Conservation (phyloP, 2,888 invertebrate genomes). For the Junonia oenone region DNA sequence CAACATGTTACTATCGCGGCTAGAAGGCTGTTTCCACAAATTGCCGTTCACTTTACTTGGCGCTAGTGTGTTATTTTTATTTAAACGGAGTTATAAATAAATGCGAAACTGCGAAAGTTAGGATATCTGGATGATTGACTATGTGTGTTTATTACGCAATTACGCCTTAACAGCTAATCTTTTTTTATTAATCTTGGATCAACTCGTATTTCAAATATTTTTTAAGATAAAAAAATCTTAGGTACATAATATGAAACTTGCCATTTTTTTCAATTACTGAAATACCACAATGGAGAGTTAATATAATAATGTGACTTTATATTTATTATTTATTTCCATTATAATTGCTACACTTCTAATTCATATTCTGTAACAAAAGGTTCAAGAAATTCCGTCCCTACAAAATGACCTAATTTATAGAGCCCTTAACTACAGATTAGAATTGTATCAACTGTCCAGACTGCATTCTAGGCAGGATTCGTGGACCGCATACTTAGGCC, state of each 20-base stretch:
- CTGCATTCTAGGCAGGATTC: conserved; percentile 20
- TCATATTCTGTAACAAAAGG: background rate
- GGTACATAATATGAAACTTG: no score
- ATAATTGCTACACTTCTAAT: no score
- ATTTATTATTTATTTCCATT: no score
- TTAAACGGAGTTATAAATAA: background rate
- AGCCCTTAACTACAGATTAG: background rate
- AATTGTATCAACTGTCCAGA: conserved; percentile 10
- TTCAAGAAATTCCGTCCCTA: background rate
- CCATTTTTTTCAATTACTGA: no score
- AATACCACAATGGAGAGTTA: no score
- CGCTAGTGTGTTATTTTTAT: background rate
- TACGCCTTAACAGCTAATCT: background rate
- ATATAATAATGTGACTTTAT: no score
- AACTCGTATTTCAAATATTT: background rate
- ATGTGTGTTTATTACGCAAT: background rate
- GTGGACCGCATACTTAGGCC: conserved; percentile 12
- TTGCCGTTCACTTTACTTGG: conserved; percentile 8
- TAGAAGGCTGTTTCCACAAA: conserved; percentile 6
- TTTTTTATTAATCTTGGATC: background rate
- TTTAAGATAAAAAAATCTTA: background rate
- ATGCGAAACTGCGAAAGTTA: background rate
- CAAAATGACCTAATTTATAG: background rate
- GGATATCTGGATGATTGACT: background rate
- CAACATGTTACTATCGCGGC: conserved; percentile 1